Evolutionary conservation across 1,140 invertebrate genomes (phyloP).

Genomic region (Lasaia peninsularis): DNA sequence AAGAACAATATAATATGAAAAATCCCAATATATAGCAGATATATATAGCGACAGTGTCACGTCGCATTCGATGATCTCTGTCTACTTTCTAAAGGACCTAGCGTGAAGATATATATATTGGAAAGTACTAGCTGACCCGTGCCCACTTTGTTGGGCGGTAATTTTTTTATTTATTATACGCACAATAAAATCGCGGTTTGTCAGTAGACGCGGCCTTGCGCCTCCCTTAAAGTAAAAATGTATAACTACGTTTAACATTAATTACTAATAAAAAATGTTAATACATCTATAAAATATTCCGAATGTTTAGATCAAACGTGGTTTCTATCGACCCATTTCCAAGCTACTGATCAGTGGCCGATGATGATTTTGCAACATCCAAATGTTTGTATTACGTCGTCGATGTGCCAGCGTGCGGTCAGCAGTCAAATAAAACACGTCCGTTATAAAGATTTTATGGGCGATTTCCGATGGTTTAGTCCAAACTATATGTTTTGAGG

Average conservation of each 20-base stretch:
- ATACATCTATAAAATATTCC: not conserved
- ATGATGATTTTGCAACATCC: slow-evolving; percentile 14
- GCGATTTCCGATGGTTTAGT: slow-evolving; percentile 24
- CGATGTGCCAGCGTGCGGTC: slow-evolving; percentile 21
- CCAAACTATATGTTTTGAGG: not conserved
- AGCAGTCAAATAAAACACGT: slow-evolving; percentile 29
- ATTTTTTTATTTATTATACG: no score
- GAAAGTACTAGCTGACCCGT: no score
- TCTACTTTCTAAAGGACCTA: no score
- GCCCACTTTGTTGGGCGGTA: no score
- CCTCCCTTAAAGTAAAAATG: no score
- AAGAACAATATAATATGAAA: no score
- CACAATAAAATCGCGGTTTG: no score
- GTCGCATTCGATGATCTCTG: no score
- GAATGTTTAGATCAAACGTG: not conserved
- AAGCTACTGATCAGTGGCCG: not conserved
- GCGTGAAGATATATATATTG: no score
- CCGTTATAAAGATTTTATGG: slow-evolving; percentile 28
- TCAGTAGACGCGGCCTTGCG: no score
- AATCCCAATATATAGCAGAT: no score
- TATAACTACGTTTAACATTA: not conserved
- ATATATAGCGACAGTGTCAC: no score
- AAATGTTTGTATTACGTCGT: slow-evolving; percentile 15
- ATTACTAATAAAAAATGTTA: not conserved
- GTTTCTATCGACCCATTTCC: not conserved